These are phyloP conservation scores for Gallinago undulata DNA, from an alignment of 2,113 vertebrate genomes.

Conservation along the genomic window DNA sequence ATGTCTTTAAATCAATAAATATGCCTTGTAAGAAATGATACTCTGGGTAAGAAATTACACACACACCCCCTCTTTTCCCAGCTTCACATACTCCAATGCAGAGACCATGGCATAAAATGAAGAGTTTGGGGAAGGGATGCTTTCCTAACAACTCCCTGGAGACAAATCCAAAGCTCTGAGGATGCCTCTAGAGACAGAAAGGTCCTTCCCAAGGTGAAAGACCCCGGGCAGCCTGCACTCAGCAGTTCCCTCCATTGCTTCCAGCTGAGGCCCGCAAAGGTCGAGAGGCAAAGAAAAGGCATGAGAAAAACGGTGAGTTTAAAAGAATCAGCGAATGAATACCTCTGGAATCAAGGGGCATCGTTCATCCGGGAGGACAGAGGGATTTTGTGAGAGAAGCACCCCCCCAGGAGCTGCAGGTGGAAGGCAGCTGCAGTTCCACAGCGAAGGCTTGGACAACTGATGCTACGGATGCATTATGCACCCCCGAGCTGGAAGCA, in stretches of 20 bases:
- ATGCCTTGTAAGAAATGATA: neutral
- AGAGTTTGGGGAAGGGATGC: neutral
- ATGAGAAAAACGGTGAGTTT: neutral
- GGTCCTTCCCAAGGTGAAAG: neutral
- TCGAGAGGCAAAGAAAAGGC: neutral
- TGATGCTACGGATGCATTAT: fast-evolving
- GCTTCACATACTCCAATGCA: neutral
- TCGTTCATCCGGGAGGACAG: neutral
- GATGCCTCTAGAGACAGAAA: neutral
- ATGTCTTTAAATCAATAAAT: neutral
- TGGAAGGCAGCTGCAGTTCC: neutral
- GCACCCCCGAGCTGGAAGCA: neutral
- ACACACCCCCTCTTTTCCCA: neutral
- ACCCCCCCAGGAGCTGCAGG: neutral
- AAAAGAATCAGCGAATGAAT: neutral
- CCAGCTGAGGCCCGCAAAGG: neutral
- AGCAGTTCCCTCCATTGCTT: neutral
- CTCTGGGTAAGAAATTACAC: neutral
- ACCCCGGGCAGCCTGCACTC: neutral
- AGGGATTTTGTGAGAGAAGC: neutral
- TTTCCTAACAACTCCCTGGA: neutral
- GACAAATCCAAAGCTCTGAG: neutral
- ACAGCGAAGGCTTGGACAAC: neutral
- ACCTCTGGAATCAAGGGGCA: neutral
- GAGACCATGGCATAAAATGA: fast-evolving